Evolutionary conservation across 2,888 invertebrate species (phyloP).

Genomic region (Oxytorus armatus): DNA sequence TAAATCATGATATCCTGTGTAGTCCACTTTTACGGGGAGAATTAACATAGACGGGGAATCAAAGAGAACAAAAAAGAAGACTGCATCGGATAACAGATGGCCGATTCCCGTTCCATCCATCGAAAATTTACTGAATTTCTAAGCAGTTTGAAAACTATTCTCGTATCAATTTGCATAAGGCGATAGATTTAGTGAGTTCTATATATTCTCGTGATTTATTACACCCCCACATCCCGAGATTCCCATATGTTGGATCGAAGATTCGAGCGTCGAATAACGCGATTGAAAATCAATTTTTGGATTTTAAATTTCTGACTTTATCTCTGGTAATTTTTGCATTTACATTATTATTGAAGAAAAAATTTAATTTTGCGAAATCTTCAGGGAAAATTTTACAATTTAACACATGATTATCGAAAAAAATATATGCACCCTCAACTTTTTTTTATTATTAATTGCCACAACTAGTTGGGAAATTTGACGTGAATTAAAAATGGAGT

Average conservation of each 20-base stretch:
- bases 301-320: not conserved
- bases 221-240: conserved; percentile 15
- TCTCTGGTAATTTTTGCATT: too few species aligned
- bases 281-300: conserved; percentile 2
- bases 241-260: conserved; percentile 23
- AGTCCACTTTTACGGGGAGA: conserved; percentile 48
- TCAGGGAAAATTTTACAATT: too few species aligned
- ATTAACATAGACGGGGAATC: conserved; percentile 55
- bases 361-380: too few species aligned
- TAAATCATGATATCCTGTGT: not conserved
- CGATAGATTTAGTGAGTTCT: conserved; percentile 68
- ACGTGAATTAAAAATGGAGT: too few species aligned
- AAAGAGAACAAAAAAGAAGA: conserved; percentile 51
- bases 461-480: too few species aligned
- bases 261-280: conserved; percentile 15
- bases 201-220: conserved; percentile 51
- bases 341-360: too few species aligned
- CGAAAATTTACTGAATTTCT: conserved; percentile 69
- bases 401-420: too few species aligned
- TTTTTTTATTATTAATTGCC: too few species aligned
- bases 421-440: too few species aligned
- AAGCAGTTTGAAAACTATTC: conserved; percentile 68
- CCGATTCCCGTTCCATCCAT: conserved; percentile 63
- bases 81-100: conserved; percentile 69
- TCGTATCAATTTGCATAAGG: conserved; percentile 67